These are phyloP conservation scores for Emmelina monodactyla DNA, from an alignment of 2,888 invertebrate species.

Conservation along the genomic window DNA sequence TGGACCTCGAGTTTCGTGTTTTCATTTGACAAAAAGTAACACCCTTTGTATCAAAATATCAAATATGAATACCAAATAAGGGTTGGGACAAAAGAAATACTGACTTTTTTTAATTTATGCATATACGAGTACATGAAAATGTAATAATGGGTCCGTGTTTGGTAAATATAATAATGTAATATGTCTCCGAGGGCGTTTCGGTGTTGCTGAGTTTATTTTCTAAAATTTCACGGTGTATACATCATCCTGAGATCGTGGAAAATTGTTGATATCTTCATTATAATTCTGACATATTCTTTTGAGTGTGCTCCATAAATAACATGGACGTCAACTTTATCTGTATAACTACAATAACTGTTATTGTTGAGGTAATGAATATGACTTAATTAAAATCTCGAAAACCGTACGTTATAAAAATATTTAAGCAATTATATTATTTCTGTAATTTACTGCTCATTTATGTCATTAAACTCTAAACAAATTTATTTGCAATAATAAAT, in stretches of 20 bases:
- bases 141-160: constrained; percentile 63
- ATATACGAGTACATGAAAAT: constrained; percentile 62
- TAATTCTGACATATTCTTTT: constrained; percentile 20
- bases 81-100: constrained; percentile 63
- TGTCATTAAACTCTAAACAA: constrained; percentile 1
- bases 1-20: constrained; percentile 39
- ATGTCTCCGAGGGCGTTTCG: constrained; percentile 49
- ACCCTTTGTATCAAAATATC: constrained; percentile 62
- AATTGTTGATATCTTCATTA: constrained; percentile 55
- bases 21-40: constrained; percentile 50
- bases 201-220: constrained; percentile 42
- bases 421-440: constrained; percentile 18
- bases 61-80: constrained; percentile 67
- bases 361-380: no score
- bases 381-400: no score
- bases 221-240: constrained; percentile 61
- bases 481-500: not conserved
- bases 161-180: constrained; percentile 64
- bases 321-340: no score
- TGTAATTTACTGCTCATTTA: no score
- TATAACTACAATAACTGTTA: no score
- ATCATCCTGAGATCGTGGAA: constrained; percentile 46
- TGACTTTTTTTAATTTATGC: constrained; percentile 65
- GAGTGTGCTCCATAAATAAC: no score
- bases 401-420: no score